These are phyloP conservation scores for Lasioglossum malachurum DNA, from an alignment of 2,888 invertebrate species.

Conservation along the genomic window DNA sequence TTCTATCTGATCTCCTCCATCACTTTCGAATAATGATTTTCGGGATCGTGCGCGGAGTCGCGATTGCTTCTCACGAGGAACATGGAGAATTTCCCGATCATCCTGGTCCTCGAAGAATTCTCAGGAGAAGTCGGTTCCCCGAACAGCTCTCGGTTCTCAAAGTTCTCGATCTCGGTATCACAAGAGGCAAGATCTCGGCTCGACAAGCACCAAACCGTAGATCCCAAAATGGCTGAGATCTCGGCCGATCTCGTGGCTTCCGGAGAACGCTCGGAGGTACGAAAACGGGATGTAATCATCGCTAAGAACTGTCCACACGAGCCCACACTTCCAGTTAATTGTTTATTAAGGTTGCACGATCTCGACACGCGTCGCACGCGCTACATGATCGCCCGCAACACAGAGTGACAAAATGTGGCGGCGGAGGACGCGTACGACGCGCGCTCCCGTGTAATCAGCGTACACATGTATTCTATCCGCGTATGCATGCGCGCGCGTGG, in stretches of 20 bases:
- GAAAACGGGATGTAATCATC: neutral
- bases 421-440: constrained; percentile 10
- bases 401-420: constrained; percentile 21
- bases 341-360: constrained; percentile 25
- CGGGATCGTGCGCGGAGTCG: constrained; percentile 3
- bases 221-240: neutral
- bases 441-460: neutral
- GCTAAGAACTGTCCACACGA: constrained; percentile 22
- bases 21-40: neutral
- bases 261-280: neutral
- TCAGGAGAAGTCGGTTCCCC: neutral
- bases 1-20: constrained; percentile 21
- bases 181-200: constrained; percentile 2
- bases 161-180: constrained; percentile 2
- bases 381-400: constrained; percentile 34
- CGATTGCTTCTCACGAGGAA: neutral
- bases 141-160: neutral
- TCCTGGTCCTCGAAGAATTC: neutral
- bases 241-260: neutral
- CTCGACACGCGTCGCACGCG: constrained; percentile 25
- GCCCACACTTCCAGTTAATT: constrained; percentile 24
- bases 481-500: constrained; percentile 26
- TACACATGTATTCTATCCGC: constrained; percentile 5
- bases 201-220: neutral
- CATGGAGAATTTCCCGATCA: neutral